phyloP scores from a whole-genome alignment of 1,140 invertebrate genomes.

The Diachasma alloeum region DNA sequence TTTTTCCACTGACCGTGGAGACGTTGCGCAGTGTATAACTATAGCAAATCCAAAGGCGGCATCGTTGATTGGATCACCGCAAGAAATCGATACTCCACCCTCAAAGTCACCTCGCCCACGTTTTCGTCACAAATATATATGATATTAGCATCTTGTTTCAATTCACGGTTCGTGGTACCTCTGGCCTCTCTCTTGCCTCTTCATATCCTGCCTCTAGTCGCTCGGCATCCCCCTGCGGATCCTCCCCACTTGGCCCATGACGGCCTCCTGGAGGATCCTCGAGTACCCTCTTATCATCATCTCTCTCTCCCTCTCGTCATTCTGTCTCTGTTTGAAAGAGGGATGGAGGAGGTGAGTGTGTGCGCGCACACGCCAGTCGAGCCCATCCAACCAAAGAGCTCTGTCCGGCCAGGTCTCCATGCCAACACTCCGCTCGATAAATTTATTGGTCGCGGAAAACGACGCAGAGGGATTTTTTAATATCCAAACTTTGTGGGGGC shows the following conservation, averaged over 20 bases:
- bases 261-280: conserved; percentile 64
- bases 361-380: conserved; percentile 25
- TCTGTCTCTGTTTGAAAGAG: background rate
- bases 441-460: conserved; percentile 63
- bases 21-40: conserved; percentile 28
- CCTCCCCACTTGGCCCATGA: conserved; percentile 60
- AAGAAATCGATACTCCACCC: conserved; percentile 60
- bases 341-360: background rate
- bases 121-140: conserved; percentile 8
- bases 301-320: conserved; percentile 8
- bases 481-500: background rate
- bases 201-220: conserved; percentile 29
- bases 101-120: conserved; percentile 14
- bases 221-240: conserved; percentile 28
- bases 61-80: conserved; percentile 63
- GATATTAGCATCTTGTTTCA: conserved; percentile 19
- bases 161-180: conserved; percentile 4
- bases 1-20: conserved; percentile 10
- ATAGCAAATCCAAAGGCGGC: conserved; percentile 40
- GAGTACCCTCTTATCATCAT: conserved; percentile 62
- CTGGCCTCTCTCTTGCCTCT: conserved; percentile 20
- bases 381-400: conserved; percentile 57
- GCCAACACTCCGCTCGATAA: conserved; percentile 66
- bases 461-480: conserved; percentile 38
- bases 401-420: conserved; percentile 64